Evolutionary conservation across 2,113 vertebrate species (phyloP), one percentile per base, ranked within the genome.

Genomic region (Equus przewalskii): DNA sequence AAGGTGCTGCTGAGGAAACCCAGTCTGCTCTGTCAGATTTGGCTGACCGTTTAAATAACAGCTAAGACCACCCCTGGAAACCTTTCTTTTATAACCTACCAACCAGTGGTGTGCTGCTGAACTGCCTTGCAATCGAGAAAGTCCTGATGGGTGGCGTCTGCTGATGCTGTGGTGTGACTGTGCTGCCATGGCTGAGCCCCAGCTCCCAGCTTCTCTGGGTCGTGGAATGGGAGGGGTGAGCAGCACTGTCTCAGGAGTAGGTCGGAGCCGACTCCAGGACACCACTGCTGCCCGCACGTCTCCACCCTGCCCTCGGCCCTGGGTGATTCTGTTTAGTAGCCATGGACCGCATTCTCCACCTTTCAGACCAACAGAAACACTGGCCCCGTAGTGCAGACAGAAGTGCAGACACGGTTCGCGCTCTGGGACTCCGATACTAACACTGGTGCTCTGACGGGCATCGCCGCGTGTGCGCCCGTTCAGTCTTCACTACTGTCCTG

Each of bases 171-270:
- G 51, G 21, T 15, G 1, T 28, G 33, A 64, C 15, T 14, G 19
- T 7, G 7, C 7, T 21, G 46, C 7, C 24, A 21, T 0, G 11
- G 7, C 24, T 82, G 51, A 36, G 56, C 15, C 5, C 46, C 44
- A 7, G 14, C 15, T 60, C 24, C 5, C 30, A 30, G 0, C 0
- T 9, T 30, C 21, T 16, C 2, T 3, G 4, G 69, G 26, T 4
- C 16, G 36, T 54, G 11, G 30, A 30, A 14, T 3, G 16, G 33
- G 6, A 46, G 58, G 41, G 8, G 21, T 65, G 26, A 12, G n/a
- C 19, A 49, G 75, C n/a, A n/a, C 28, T 41, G 26, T 44, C 36
- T 56, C 22, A 6, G 6, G 10, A 18, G 14, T 3, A 21, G 33
- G 60, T 9, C 11, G 1, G 33, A 22, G n/a, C 51, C 9, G 15